These are phyloP conservation scores for Cosmia trapezina DNA, from an alignment of 2,888 invertebrate species.

Conservation along the genomic window DNA sequence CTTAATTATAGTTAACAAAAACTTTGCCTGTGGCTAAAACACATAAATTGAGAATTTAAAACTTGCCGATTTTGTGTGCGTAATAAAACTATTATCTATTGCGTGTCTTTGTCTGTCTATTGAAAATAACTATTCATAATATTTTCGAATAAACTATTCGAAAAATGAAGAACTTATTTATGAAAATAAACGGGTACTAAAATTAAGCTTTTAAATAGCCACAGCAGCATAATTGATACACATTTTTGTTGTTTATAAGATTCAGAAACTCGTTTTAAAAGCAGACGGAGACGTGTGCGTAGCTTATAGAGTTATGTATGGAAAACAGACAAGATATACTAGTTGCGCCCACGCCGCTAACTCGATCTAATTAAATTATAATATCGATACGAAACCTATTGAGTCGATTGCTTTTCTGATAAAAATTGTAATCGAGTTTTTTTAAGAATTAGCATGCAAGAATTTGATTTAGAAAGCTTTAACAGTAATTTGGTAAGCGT, in stretches of 20 bases:
- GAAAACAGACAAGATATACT: slow-evolving; percentile 62
- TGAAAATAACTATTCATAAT: background rate
- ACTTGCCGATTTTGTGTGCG: slow-evolving; percentile 77
- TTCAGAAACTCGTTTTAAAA: slow-evolving; percentile 24
- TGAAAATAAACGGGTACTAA: background rate
- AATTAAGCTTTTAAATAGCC: background rate
- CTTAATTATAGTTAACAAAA: slow-evolving; percentile 72
- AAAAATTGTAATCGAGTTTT: slow-evolving; percentile 53
- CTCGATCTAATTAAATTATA: slow-evolving; percentile 83
- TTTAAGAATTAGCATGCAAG: slow-evolving; percentile 9
- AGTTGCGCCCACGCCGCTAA: slow-evolving; percentile 75
- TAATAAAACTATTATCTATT: slow-evolving; percentile 24
- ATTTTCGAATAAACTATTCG: slow-evolving; percentile 1
- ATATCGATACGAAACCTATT: slow-evolving; percentile 75
- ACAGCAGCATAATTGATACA: background rate
- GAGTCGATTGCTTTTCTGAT: slow-evolving; percentile 69
- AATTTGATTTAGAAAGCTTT: slow-evolving; percentile 55
- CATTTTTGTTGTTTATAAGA: background rate
- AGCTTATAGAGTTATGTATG: slow-evolving; percentile 53
- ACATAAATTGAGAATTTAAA: slow-evolving; percentile 80
- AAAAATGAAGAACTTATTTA: background rate
- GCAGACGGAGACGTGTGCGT: slow-evolving; percentile 44
- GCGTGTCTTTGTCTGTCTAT: slow-evolving; percentile 11
- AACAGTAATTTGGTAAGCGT: slow-evolving; percentile 28
- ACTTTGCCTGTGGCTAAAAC: slow-evolving; percentile 72